Base-by-base conservation (phyloP, 2,888 invertebrate genomes). In the Netelia melanura region DNA sequence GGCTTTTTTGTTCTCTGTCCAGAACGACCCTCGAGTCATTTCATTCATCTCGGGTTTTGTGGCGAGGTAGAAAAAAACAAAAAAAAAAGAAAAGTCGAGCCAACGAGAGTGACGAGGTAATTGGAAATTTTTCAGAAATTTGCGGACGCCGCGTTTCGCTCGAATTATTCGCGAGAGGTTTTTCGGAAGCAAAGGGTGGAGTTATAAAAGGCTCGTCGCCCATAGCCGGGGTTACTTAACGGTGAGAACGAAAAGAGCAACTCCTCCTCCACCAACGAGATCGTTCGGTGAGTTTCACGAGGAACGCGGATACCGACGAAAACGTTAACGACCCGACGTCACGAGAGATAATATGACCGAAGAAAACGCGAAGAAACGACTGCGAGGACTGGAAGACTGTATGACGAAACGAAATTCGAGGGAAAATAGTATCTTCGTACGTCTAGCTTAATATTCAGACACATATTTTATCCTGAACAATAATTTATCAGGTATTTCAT, bases 291-390 rank as follows among this genome's bases (percentile, higher is more conserved):
- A 82, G 70, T 75, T 75, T 76, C 70, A 65, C 71, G 72, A 70
- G 80, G 30, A 78, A 88, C 74, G 87, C 79, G 86, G 86, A 87
- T 85, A 86, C 83, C 87, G 78, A 86, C 86, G 82, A 74, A 84
- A 72, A 88, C 79, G 85, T 82, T 91, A 91, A 92, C 90, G 90
- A 90, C 89, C 88, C 71, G 80, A 87, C 88, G 89, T 91, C 92
- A 92, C 91, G 91, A 91, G 89, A 91, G 89, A 91, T 90, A 89
- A 89, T 89, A 75, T 43, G 81, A 83, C 85, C 77, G 83, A 88
- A 86, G 89, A 89, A 90, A 89, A 89, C 89, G 88, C 89, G 87
- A 89, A 77, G 74, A 74, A 76, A 75, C 76, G 23, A 62, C 74
- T 3, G n/a, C 71, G 30, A 58, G 67, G 58, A 64, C 23, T 30